These are phyloP conservation scores for Mycogona germanica DNA, from an alignment of 2,888 invertebrate genomes.

Conservation along the genomic window DNA sequence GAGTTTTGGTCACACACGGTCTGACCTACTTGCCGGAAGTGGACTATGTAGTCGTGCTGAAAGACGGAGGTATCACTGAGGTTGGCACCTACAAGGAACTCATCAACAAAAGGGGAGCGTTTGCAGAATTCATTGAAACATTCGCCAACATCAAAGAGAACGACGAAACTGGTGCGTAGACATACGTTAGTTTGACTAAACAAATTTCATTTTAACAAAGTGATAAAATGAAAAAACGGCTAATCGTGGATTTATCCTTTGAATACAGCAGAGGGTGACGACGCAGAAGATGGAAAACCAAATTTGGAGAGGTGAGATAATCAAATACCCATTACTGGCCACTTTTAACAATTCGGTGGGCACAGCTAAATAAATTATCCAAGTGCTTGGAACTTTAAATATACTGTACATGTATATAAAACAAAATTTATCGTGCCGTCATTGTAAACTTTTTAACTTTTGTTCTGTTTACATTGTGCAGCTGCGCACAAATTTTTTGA, in stretches of 20 bases:
- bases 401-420: background rate
- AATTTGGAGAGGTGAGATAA: no score
- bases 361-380: no score
- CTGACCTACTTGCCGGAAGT: conserved; percentile 83
- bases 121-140: conserved; percentile 42
- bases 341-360: no score
- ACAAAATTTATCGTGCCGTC: background rate
- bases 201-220: no score
- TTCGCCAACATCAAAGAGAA: conserved; percentile 32
- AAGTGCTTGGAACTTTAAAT: no score
- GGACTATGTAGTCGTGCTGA: conserved; percentile 79
- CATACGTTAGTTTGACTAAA: background rate
- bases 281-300: background rate
- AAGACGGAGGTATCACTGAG: conserved; percentile 76
- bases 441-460: background rate
- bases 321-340: no score
- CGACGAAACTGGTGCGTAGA: conserved; percentile 26
- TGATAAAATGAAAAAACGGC: no score
- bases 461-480: background rate
- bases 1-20: conserved; percentile 89
- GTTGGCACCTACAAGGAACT: conserved; percentile 80
- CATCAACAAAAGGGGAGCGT: conserved; percentile 55
- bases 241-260: background rate
- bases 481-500: background rate
- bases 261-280: background rate